phyloP scores from a whole-genome alignment of 1,140 invertebrate species.

The Copidosoma floridanum region DNA sequence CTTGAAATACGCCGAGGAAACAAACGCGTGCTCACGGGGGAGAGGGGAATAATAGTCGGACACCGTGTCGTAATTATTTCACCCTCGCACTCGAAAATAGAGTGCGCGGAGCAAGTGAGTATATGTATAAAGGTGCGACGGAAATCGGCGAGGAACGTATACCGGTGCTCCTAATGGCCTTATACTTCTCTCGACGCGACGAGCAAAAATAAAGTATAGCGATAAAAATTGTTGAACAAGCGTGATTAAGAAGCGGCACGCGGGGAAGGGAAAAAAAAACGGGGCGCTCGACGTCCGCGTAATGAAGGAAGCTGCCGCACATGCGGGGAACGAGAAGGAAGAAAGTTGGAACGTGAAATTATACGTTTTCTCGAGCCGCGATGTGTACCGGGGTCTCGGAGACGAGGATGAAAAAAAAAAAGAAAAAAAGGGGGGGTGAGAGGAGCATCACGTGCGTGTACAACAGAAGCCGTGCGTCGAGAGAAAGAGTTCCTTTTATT shows the following conservation, averaged over 20 bases:
- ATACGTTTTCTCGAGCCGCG: conserved; percentile 14
- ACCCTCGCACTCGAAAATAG: too few relatives aligned
- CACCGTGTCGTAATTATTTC: too few relatives aligned
- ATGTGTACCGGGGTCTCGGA: background rate
- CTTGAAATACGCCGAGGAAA: conserved; percentile 8
- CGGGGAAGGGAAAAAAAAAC: background rate
- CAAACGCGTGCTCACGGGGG: background rate
- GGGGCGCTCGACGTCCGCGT: background rate
- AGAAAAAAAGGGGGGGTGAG: background rate
- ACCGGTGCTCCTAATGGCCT: too few relatives aligned
- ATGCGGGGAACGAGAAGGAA: background rate
- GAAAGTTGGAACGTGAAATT: too few relatives aligned
- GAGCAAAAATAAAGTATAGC: too few relatives aligned
- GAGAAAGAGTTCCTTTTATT: conserved; percentile 34
- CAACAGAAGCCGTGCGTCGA: conserved; percentile 1
- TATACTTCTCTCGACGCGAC: too few relatives aligned
- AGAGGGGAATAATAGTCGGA: too few relatives aligned
- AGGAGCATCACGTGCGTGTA: conserved; percentile 2
- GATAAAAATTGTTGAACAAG: conserved; percentile 4
- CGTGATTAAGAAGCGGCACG: conserved; percentile 16
- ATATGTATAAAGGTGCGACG: background rate
- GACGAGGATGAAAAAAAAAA: conserved; percentile 4
- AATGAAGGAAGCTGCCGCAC: conserved; percentile 3
- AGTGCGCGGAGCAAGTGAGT: background rate
- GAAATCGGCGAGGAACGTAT: background rate